Conservation (phyloP, 92 coral and sea anemone genomes). For the Parazoanthus darwini region DNA sequence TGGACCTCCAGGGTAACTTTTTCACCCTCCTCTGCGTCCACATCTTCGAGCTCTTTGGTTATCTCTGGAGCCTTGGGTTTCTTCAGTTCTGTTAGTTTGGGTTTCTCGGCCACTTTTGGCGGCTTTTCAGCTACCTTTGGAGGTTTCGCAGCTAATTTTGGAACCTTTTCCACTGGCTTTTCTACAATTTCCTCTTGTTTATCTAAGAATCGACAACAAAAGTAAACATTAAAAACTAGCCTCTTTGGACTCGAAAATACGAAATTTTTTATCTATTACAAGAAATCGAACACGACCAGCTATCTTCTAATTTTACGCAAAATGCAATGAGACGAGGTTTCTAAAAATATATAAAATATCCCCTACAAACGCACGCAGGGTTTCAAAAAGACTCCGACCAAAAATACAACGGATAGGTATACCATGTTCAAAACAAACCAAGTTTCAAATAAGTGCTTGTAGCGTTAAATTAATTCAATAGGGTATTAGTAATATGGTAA, state of each 20-base stretch:
- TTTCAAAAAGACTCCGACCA: background rate
- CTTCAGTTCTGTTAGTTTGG: conserved; percentile 47
- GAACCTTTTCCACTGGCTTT: conserved; percentile 50
- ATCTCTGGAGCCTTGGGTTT: conserved; percentile 65
- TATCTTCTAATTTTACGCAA: background rate
- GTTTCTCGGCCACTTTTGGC: conserved; percentile 48
- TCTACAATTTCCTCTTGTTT: conserved; percentile 33
- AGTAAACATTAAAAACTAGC: background rate
- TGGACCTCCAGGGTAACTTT: conserved; percentile 50
- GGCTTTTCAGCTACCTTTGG: conserved; percentile 44
- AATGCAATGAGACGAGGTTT: background rate
- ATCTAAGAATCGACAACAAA: conserved; percentile 1
- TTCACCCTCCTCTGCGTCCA: conserved; percentile 60
- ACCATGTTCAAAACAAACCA: background rate
- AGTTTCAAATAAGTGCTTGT: background rate
- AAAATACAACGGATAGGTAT: background rate
- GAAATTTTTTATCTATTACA: background rate
- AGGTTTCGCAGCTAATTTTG: conserved; percentile 58
- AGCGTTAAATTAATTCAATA: background rate
- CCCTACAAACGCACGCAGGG: background rate
- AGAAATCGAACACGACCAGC: background rate
- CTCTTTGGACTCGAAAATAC: background rate
- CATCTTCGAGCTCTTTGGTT: conserved; percentile 82
- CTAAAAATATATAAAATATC: background rate
- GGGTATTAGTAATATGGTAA: background rate